These are phyloP conservation scores for Malurus elegans DNA, from an alignment of 2,113 vertebrate genomes.

Conservation along the genomic window DNA sequence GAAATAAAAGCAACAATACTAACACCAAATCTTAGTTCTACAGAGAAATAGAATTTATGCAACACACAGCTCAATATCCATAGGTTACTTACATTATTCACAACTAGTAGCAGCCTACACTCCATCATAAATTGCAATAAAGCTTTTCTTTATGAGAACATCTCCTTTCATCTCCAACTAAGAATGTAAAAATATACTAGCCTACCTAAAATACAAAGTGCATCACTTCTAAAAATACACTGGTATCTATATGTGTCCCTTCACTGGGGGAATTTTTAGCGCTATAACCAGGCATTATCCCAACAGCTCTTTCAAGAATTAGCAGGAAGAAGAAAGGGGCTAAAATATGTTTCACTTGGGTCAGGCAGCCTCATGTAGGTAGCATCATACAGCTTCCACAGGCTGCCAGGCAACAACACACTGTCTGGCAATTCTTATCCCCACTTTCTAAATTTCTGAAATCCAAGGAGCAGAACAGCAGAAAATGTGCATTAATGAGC, in stretches of 20 bases:
- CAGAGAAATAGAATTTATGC: not conserved
- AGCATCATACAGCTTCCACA: not conserved
- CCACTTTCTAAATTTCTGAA: not conserved
- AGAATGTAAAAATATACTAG: conserved; percentile 26
- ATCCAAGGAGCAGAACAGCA: not conserved
- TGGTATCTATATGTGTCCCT: not conserved
- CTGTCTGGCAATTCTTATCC: not conserved
- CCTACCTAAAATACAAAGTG: conserved; percentile 16
- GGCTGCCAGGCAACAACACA: conserved; percentile 15
- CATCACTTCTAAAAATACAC: conserved; percentile 35
- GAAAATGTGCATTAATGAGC: not conserved
- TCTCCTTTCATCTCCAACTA: not conserved
- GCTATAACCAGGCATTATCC: not conserved
- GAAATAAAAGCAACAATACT: not conserved
- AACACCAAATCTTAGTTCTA: not conserved
- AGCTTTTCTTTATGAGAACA: not conserved
- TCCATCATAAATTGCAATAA: not conserved
- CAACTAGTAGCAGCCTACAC: conserved; percentile 1
- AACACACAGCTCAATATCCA: not conserved
- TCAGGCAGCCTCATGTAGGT: conserved; percentile 6
- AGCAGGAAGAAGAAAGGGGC: conserved; percentile 6
- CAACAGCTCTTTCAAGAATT: conserved; percentile 23
- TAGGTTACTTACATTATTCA: not conserved
- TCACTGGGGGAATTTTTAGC: not conserved
- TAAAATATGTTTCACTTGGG: conserved; percentile 11